Percentiles rank a stretch among this genome's conserved stretches.
phyloP scores from a whole-genome alignment of 1,140 invertebrate genomes.

The Nebria ingens region DNA sequence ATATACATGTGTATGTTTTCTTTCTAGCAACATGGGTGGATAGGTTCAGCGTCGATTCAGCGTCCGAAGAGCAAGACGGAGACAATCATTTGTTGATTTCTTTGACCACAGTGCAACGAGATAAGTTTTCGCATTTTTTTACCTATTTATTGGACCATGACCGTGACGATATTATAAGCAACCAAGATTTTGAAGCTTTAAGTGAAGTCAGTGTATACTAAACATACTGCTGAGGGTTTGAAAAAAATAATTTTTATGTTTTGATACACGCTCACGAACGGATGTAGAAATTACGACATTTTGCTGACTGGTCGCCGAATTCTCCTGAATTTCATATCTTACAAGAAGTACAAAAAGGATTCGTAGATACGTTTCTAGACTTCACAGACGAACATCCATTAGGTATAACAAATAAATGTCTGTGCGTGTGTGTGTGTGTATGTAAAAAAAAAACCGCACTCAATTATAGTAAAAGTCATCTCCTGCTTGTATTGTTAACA shows the following conservation, averaged over 20 bases:
- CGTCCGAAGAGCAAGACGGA: slow-evolving; percentile 36
- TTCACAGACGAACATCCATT: slow-evolving; percentile 29
- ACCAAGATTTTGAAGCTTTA: slow-evolving; percentile 56
- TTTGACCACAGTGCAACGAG: slow-evolving; percentile 48
- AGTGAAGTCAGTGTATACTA: slow-evolving; percentile 45
- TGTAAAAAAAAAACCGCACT: too few species aligned
- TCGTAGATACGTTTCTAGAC: slow-evolving; percentile 51
- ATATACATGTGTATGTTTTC: slow-evolving; percentile 5
- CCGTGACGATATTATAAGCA: slow-evolving; percentile 53
- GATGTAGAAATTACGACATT: slow-evolving; percentile 56
- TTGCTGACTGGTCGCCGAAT: slow-evolving; percentile 60
- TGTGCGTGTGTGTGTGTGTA: too few species aligned
- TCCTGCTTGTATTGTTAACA: background rate
- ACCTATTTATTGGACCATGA: slow-evolving; percentile 56
- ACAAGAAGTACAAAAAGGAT: slow-evolving; percentile 53
- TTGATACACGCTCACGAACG: background rate
- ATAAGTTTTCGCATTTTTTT: slow-evolving; percentile 60
- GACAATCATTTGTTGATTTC: slow-evolving; percentile 38
- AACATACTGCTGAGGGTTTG: background rate
- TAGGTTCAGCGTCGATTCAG: slow-evolving; percentile 48
- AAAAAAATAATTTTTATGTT: background rate
- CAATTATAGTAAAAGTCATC: too few species aligned
- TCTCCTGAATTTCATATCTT: slow-evolving; percentile 57
- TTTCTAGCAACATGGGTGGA: slow-evolving; percentile 56
- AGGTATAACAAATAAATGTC: background rate